Evolutionary conservation across 2,888 invertebrate genomes (phyloP).

Genomic region (Scelioninae gen. 1): DNA sequence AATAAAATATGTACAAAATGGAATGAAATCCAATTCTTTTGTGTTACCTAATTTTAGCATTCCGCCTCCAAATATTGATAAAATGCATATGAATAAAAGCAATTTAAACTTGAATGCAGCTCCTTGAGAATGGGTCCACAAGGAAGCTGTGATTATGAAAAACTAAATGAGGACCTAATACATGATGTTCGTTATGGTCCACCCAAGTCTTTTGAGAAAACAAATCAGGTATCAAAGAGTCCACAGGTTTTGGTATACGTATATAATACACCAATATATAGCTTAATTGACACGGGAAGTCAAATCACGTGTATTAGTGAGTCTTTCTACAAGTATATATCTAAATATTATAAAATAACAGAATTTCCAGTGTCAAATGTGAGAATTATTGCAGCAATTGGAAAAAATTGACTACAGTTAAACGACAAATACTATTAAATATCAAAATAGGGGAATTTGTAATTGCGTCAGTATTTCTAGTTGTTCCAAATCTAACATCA

Average conservation of each 20-base stretch:
- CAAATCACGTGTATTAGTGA: constrained; percentile 12
- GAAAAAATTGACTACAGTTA: not conserved
- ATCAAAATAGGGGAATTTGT: not conserved
- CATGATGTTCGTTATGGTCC: not conserved
- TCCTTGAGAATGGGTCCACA: constrained; percentile 5
- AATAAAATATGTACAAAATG: not conserved
- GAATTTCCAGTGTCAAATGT: constrained; percentile 23
- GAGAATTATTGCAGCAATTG: constrained; percentile 13
- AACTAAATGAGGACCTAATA: constrained; percentile 13
- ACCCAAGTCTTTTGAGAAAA: not conserved
- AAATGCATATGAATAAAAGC: not conserved
- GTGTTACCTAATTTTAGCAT: constrained; percentile 10
- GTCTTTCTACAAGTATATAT: constrained; percentile 23
- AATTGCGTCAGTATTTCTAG: not conserved
- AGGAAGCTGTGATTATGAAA: constrained; percentile 1
- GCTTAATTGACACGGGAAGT: constrained; percentile 15
- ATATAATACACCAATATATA: constrained; percentile 7
- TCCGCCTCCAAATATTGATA: constrained; percentile 8
- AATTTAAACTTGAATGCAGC: constrained; percentile 26
- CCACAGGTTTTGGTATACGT: constrained; percentile 2
- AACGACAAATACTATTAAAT: constrained; percentile 4
- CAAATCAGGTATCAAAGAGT: not conserved
- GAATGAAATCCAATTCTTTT: not conserved
- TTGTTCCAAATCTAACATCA: constrained; percentile 1
- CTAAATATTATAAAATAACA: not conserved